Evolutionary conservation across 2,113 vertebrate species (phyloP), one percentile per base, ranked within the genome.

Genomic region (Phylloscopus trochiloides): DNA sequence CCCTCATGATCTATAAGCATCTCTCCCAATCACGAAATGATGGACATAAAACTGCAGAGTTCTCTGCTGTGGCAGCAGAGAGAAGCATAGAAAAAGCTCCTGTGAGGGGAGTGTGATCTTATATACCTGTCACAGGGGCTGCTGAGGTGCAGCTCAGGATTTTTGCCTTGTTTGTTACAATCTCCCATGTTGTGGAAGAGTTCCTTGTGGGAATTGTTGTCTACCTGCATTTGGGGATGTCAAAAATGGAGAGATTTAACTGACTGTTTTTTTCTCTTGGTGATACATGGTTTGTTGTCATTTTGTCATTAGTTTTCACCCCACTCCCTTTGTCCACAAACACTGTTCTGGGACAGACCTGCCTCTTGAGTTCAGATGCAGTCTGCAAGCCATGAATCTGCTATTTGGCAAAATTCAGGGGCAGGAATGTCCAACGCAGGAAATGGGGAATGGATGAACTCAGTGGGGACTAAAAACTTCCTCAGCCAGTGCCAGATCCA

Each of bases 11-110:
- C 88, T 59, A 20, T 57, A 77, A 81, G 21, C 40, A 38, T 38
- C 45, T 65, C 70, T 94, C 31, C 17, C 0, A 0, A 21, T 36
- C 32, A 52, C 24, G 28, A 67, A 81, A 67, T 0, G 0, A 61
- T 45, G 36, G 36, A 48, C 19, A 34, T 63, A 83, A 83, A 96
- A n/a, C 62, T 79, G 42, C 31, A 14, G n/a, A 55, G 10, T 58
- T 86, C 72, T 70, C 43, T 62, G 47, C 32, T 80, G 29, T 71
- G 31, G 43, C 38, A 88, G 75, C 54, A 90, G 55, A 88, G 18
- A 55, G 52, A 29, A 77, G 7, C 2, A 1, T 48, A 50, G n/a
- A 59, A 78, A 80, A 77, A 51, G 1, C 17, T 63, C 10, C 24
- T 80, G 18, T 52, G 40, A 36, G 8, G 21, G 26, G 22, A 57